Base-by-base conservation (phyloP, 2,888 invertebrate species). In the Habroteleia sp. region DNA sequence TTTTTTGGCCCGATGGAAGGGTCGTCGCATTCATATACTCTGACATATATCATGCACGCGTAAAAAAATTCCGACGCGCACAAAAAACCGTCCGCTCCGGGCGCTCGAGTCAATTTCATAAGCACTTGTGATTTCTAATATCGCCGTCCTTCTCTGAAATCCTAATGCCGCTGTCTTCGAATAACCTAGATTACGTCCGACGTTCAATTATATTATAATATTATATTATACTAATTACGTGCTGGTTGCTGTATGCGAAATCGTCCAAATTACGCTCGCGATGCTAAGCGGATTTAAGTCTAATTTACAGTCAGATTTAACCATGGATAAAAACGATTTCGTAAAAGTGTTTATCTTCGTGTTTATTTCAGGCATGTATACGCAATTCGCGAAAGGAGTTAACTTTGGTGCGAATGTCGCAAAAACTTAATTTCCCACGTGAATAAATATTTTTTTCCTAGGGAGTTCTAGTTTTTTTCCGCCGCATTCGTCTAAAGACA, bases 1-100 rank as follows among this genome's bases (percentile, higher is more conserved):
- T 84, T 84, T 77, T 77, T 77, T 54, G 77, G 80, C 77, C 65
- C 71, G 73, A 71, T 69, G 71, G 31, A 80, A 79, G 76, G 75
- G 74, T 78, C 63, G 31, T 68, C 74, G 62, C 68, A 74, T 74
- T 74, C 74, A 74, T 54, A 44, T 23, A 58, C 50, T 20, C 29
- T 17, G 25, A 58, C 42, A 42, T 44, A 58, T 39, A 42, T 62
- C 60, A 52, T 41, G 23, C 41, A 37, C 20, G 42, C 31, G 50
- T 35, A 58, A 52, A 74, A 74, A 74, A 50, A 33, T 29, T 23
- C 8, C 23, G 14, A 39, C 23, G 16, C 4, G 13, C 37, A 52
- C 44, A 72, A 65, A 69, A 63, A 63, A 42, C 13, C 17, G 5
- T 13, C 1, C 8, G 25, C 42, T 25, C 3, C 23, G 44, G 17